These are phyloP conservation scores for Microtus oregoni DNA, from an alignment of 2,113 vertebrate genomes.

Conservation along the genomic window DNA sequence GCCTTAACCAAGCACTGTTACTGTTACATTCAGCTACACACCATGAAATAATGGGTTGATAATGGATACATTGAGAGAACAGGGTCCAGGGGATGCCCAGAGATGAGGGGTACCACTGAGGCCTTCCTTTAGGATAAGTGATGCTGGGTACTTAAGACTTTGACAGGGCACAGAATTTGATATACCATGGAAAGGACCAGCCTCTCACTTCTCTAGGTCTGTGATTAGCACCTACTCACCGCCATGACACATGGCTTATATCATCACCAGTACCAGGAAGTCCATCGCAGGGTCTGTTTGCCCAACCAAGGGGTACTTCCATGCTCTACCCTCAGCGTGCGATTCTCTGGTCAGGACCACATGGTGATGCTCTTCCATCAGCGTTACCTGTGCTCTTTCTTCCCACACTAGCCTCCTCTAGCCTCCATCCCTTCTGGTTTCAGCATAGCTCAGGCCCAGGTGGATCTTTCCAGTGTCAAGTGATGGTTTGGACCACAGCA, in stretches of 20 bases:
- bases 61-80: background rate
- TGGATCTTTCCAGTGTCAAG: background rate
- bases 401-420: background rate
- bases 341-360: background rate
- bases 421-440: background rate
- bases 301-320: too few species aligned
- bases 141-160: background rate
- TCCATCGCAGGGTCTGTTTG: background rate
- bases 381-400: background rate
- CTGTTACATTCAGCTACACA: background rate
- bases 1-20: background rate
- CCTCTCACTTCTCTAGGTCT: background rate
- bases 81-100: background rate
- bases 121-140: background rate
- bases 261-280: too few species aligned
- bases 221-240: background rate
- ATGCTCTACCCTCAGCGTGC: accelerated
- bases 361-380: background rate
- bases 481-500: background rate
- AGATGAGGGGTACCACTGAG: background rate
- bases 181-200: background rate
- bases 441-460: background rate
- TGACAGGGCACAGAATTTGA: background rate
- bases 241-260: accelerated
- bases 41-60: too few species aligned